Evolutionary conservation across 1,140 invertebrate genomes (phyloP), one percentile per base, ranked within the genome.

Genomic region (Phymorhynchus buccinoides): DNA sequence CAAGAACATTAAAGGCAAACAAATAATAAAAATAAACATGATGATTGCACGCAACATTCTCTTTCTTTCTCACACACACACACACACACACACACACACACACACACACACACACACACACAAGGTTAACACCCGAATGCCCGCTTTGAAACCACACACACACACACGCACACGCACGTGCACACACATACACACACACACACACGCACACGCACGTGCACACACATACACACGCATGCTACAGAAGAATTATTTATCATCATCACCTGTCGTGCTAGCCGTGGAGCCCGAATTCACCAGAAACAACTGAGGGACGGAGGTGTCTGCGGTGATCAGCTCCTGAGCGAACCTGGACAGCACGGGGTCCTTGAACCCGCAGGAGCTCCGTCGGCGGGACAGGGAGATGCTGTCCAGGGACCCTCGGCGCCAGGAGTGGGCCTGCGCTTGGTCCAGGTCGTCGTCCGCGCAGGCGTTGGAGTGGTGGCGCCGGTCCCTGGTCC

Each of bases 281-380:
- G 84, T 85, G 32, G 86, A 83, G 30, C 85, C 85, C 1, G 89
- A 88, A 30, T 85, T 85, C 56, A 90, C 84, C 18, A 89, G 81
- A 18, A 88, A 78, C 6, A 91, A 71, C 48, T 89, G 85, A 22
- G 89, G 90, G 56, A 88, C 85, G 14, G 88, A 89, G 27, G 88
- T 88, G 48, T 91, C 89, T 16, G 87, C 87, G 35, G 88, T 89
- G 88, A 90, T 90, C 44, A 91, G 77, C 83, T 91, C 88, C 84
- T 91, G 89, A 30, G 90, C 90, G 89, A 91, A 91, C 77, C 87
- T 86, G 14, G 90, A 91, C 14, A 91, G 81, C 9, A 89, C 86
- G 9, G 89, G 89, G 84, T 91, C 90, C 66, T 85, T 87, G 82
- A 91, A 91, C 7, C 89, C 89, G 86, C 87, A 89, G 7, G 88